Conservation (phyloP, 2,888 invertebrate species). For the Temnothorax unifasciatus region DNA sequence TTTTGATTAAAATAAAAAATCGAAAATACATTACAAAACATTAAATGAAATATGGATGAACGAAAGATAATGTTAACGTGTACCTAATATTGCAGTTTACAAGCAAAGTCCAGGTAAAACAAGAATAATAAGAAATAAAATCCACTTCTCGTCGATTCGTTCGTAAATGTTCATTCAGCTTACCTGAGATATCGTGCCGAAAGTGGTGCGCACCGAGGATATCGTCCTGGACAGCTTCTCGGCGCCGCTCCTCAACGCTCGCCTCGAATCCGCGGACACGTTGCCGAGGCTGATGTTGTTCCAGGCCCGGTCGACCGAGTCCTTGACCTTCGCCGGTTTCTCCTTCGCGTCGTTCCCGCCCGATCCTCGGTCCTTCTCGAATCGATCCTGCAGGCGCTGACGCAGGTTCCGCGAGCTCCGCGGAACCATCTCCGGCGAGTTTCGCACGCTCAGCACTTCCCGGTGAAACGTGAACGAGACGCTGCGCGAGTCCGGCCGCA, state of each 20-base stretch:
- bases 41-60: neutral
- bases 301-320: slow-evolving; percentile 79
- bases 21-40: neutral
- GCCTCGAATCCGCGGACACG: slow-evolving; percentile 89
- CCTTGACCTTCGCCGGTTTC: slow-evolving; percentile 73
- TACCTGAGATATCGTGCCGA: slow-evolving; percentile 91
- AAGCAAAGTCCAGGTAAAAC: neutral
- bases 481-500: slow-evolving; percentile 85
- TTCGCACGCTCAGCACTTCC: slow-evolving; percentile 76
- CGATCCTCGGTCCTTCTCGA: slow-evolving; percentile 79
- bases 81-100: neutral
- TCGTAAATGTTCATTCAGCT: neutral
- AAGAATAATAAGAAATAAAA: neutral
- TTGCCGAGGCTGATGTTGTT: slow-evolving; percentile 82
- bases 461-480: slow-evolving; percentile 85
- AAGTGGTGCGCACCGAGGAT: slow-evolving; percentile 89
- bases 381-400: slow-evolving; percentile 83
- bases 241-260: slow-evolving; percentile 89
- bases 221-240: slow-evolving; percentile 90
- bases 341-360: slow-evolving; percentile 66
- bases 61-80: neutral
- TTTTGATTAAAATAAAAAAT: neutral
- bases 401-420: slow-evolving; percentile 78
- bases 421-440: slow-evolving; percentile 74
- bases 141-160: neutral